Percentiles rank a stretch among this genome's conserved stretches.
Evolutionary conservation across 2,113 vertebrate genomes (phyloP).

Genomic region (Plectropomus leopardus): DNA sequence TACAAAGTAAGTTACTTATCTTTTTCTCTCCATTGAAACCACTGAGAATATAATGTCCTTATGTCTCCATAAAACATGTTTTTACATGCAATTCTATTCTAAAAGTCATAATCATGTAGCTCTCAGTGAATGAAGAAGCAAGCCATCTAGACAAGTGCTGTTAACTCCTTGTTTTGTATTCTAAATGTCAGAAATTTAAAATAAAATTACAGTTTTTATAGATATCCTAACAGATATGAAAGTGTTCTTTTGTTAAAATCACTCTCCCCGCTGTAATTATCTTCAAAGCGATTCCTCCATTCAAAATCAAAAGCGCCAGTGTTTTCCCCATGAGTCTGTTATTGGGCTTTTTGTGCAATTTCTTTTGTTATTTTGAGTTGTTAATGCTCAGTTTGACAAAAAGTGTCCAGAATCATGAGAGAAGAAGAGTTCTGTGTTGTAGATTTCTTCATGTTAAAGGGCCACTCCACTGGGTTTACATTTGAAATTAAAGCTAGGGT

Average conservation of each 20-base stretch:
- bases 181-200: background rate
- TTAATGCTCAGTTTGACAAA: background rate
- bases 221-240: background rate
- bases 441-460: background rate
- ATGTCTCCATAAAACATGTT: background rate
- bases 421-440: background rate
- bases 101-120: background rate
- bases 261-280: background rate
- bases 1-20: constrained; percentile 90
- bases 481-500: no score
- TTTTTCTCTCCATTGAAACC: background rate
- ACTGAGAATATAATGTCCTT: background rate
- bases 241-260: background rate
- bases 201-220: background rate
- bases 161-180: background rate
- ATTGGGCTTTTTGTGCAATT: background rate
- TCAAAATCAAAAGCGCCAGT: background rate
- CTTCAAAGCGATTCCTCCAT: background rate
- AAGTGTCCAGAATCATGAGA: no score
- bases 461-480: background rate
- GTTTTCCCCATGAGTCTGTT: background rate
- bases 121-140: background rate
- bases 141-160: background rate
- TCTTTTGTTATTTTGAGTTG: background rate
- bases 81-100: background rate